Evolutionary conservation across 2,113 vertebrate species (phyloP).

Genomic region (Aptenodytes forsteri): DNA sequence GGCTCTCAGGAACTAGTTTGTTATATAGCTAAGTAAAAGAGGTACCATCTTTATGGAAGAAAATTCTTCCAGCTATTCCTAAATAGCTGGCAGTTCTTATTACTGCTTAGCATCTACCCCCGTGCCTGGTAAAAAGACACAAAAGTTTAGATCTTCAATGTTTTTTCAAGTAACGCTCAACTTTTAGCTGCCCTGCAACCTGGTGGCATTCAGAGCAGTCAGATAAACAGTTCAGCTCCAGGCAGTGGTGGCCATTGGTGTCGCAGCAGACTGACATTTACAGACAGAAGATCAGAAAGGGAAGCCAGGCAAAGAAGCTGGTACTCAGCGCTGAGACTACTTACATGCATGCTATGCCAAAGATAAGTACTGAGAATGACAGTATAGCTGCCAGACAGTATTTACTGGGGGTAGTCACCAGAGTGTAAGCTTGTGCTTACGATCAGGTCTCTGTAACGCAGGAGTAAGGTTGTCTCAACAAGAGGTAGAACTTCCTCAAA

Average conservation of each 20-base stretch:
- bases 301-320: not conserved
- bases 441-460: not conserved
- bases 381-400: not conserved
- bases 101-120: not conserved
- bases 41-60: not conserved
- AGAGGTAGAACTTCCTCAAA: not conserved
- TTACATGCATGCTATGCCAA: not conserved
- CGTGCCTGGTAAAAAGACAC: not conserved
- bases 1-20: not conserved
- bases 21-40: not conserved
- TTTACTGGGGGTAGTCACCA: not conserved
- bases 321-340: not conserved
- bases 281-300: not conserved
- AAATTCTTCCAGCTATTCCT: not conserved
- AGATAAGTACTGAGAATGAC: not conserved
- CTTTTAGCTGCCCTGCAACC: not conserved
- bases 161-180: not conserved
- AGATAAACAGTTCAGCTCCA: not conserved
- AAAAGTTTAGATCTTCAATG: not conserved
- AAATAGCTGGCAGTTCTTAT: not conserved
- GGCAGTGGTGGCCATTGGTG: not conserved
- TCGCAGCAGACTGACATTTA: not conserved
- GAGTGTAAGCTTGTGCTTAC: not conserved
- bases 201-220: not conserved
- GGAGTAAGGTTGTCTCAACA: not conserved